These are phyloP conservation scores for Australoheros facetus DNA, from an alignment of 2,797 vertebrate genomes.

Conservation along the genomic window DNA sequence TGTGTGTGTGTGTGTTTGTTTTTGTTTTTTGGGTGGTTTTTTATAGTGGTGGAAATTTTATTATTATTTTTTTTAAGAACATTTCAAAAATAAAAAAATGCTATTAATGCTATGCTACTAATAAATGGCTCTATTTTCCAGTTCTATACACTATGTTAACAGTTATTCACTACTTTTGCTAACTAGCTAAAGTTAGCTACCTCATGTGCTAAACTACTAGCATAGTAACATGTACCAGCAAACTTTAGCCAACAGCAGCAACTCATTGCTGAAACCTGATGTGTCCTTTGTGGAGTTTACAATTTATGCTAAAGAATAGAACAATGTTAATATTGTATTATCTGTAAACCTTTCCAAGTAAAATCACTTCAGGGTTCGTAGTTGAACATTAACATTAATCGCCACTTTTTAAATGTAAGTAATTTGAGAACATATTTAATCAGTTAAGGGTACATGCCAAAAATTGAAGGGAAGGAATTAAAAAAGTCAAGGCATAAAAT, in stretches of 20 bases:
- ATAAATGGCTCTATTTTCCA: not conserved
- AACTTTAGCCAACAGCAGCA: not conserved
- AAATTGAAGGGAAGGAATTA: slow-evolving; percentile 1
- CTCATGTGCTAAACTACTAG: not conserved
- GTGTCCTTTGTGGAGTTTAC: not conserved
- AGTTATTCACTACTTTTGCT: not conserved
- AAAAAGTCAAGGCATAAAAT: not conserved
- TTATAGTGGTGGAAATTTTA: not conserved
- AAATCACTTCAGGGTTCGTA: not conserved
- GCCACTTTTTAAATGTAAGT: not conserved
- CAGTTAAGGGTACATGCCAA: not conserved
- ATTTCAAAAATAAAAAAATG: not conserved
- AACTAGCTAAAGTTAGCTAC: not conserved
- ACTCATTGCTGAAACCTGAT: not conserved
- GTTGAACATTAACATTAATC: not conserved
- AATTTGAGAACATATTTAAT: slow-evolving; percentile 5
- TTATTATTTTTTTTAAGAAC: not conserved
- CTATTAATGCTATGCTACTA: too few species aligned
- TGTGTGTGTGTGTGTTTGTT: too few species aligned
- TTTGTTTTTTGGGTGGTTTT: not conserved
- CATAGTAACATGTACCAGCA: not conserved
- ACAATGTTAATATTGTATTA: not conserved
- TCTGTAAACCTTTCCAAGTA: not conserved
- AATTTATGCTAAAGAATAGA: not conserved
- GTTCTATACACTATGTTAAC: not conserved